These are phyloP conservation scores for Salvelinus alpinus DNA, from an alignment of 2,113 vertebrate species.

Conservation along the genomic window DNA sequence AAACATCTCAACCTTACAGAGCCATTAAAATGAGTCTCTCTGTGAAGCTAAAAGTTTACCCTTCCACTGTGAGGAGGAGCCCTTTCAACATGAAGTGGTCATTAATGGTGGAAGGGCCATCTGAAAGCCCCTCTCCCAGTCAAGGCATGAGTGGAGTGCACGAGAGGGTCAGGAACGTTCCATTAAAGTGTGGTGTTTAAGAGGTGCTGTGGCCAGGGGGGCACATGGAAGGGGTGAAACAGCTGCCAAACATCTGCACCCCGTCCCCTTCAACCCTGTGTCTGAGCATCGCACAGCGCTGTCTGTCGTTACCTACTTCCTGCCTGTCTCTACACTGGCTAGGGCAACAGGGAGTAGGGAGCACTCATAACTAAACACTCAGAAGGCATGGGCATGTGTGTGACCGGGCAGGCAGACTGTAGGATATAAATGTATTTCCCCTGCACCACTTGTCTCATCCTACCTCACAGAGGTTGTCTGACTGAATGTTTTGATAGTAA, in stretches of 20 bases:
- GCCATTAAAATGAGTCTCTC: constrained; percentile 47
- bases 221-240: constrained; percentile 57
- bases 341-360: neutral
- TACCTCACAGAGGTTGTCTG: too few species aligned
- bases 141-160: constrained; percentile 44
- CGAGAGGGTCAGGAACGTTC: constrained; percentile 56
- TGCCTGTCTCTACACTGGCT: constrained; percentile 22
- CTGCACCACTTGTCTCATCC: too few species aligned
- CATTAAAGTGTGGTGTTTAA: constrained; percentile 74
- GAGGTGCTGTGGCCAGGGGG: constrained; percentile 68
- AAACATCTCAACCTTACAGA: constrained; percentile 43
- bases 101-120: constrained; percentile 32
- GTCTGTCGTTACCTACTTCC: constrained; percentile 61
- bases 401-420: too few species aligned
- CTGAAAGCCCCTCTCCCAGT: constrained; percentile 44
- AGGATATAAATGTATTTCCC: too few species aligned
- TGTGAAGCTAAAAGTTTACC: constrained; percentile 24
- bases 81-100: constrained; percentile 28
- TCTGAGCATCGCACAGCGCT: constrained; percentile 30
- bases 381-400: neutral
- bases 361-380: too few species aligned
- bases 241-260: constrained; percentile 73
- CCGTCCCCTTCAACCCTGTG: constrained; percentile 46
- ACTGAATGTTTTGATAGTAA: too few species aligned
- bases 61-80: constrained; percentile 13